These are phyloP conservation scores for Aplysina aerophoba DNA, from an alignment of 37 sponge, comb jelly and placozoan species.

Conservation along the genomic window DNA sequence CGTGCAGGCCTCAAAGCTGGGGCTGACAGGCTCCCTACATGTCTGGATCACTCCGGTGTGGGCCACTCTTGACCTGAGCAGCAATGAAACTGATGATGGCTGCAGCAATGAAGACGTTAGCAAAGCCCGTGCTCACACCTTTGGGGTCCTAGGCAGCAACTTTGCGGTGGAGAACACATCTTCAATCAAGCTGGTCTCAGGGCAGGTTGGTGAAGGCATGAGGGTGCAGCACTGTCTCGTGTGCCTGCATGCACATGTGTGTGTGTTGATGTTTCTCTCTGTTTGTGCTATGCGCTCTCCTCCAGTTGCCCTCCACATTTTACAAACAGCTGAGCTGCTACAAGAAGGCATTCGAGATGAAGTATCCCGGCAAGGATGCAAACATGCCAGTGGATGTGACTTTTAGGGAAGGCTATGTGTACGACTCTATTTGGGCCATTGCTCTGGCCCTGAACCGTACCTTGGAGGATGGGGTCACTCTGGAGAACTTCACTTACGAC, in stretches of 20 bases:
- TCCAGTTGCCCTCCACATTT: too few relatives aligned
- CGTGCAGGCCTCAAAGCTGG: not conserved
- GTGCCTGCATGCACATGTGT: not conserved
- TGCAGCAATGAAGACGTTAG: not conserved
- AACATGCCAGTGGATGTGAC: not conserved
- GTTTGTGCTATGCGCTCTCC: not conserved
- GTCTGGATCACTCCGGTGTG: constrained; percentile 1
- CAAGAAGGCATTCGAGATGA: not conserved
- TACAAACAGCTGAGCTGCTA: not conserved
- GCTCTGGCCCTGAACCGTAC: not conserved
- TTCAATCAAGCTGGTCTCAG: not conserved
- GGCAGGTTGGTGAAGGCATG: not conserved
- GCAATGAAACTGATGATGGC: not conserved
- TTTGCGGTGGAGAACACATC: not conserved
- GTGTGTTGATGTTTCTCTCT: not conserved
- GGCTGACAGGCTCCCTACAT: not conserved
- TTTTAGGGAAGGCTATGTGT: constrained; percentile 30
- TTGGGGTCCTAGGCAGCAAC: not conserved
- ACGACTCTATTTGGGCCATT: constrained; percentile 23
- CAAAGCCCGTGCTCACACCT: not conserved
- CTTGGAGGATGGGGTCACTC: not conserved
- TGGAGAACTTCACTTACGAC: not conserved
- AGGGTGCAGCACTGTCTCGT: not conserved
- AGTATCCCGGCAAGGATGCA: not conserved
- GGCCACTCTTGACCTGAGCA: not conserved